Conservation (phyloP, 2,888 invertebrate genomes). For the Ganaspis brasiliensis region DNA sequence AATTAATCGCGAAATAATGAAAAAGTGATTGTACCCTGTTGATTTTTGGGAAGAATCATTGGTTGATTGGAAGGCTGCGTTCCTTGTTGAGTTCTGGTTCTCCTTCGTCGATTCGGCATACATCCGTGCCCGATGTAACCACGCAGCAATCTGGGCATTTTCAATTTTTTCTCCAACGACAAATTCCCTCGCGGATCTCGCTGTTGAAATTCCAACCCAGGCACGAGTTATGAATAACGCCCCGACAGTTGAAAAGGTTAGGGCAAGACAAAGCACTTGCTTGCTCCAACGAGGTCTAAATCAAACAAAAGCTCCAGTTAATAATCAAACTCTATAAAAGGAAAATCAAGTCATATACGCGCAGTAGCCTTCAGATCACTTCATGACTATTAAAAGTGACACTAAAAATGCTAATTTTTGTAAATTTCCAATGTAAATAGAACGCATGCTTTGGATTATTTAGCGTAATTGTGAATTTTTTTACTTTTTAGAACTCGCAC, state of each 20-base stretch:
- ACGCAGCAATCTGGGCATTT: slow-evolving; percentile 70
- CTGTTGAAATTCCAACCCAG: slow-evolving; percentile 63
- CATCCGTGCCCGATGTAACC: slow-evolving; percentile 73
- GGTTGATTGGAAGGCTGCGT: slow-evolving; percentile 65
- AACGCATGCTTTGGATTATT: too few species aligned
- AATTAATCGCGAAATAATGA: too few species aligned
- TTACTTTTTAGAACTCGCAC: background rate
- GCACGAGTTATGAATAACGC: slow-evolving; percentile 62
- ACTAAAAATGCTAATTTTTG: too few species aligned
- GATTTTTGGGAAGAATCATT: slow-evolving; percentile 56
- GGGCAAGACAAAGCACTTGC: slow-evolving; percentile 62
- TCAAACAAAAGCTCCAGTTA: slow-evolving; percentile 13
- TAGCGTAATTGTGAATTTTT: too few species aligned
- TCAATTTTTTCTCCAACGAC: slow-evolving; percentile 52
- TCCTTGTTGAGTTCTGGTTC: slow-evolving; percentile 71
- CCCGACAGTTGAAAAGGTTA: slow-evolving; percentile 62
- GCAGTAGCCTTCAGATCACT: background rate
- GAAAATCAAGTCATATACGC: background rate
- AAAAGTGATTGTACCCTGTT: slow-evolving; percentile 61
- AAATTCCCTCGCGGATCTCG: slow-evolving; percentile 50
- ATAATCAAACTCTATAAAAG: background rate
- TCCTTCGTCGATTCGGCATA: slow-evolving; percentile 73
- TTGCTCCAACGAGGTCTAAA: slow-evolving; percentile 67
- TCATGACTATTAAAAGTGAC: background rate
- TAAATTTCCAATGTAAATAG: too few species aligned